Evolutionary conservation across 2,888 invertebrate species (phyloP).

Genomic region (Uloborus plumipes): DNA sequence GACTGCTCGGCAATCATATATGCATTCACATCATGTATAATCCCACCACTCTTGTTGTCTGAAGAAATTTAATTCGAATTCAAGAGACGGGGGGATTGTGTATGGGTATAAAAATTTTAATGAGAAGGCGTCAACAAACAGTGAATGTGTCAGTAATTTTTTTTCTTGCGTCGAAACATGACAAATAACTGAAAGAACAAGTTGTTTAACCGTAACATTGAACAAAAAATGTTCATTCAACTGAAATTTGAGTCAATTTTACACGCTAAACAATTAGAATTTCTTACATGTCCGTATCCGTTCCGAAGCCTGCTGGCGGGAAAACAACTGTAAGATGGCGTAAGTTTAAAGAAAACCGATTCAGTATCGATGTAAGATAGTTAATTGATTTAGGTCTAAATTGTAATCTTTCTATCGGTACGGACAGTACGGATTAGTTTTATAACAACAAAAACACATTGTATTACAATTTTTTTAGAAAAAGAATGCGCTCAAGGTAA

Average conservation of each 20-base stretch:
- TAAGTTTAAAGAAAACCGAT: constrained; percentile 5
- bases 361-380: constrained; percentile 9
- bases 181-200: neutral
- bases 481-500: too few species aligned
- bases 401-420: too few species aligned
- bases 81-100: neutral
- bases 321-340: constrained; percentile 55
- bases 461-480: too few species aligned
- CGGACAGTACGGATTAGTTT: too few species aligned
- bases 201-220: neutral
- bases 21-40: too few species aligned
- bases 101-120: neutral
- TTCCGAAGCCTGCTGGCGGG: constrained; percentile 20
- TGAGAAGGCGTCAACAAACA: neutral
- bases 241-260: neutral
- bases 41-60: too few species aligned
- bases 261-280: neutral
- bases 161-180: neutral
- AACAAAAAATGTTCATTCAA: neutral
- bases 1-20: too few species aligned
- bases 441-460: too few species aligned
- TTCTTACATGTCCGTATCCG: neutral
- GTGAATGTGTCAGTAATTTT: neutral
- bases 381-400: too few species aligned
- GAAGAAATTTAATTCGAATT: neutral